Evolutionary conservation across 2,888 invertebrate species (phyloP).

Genomic region (Andrena haemorrhoa): DNA sequence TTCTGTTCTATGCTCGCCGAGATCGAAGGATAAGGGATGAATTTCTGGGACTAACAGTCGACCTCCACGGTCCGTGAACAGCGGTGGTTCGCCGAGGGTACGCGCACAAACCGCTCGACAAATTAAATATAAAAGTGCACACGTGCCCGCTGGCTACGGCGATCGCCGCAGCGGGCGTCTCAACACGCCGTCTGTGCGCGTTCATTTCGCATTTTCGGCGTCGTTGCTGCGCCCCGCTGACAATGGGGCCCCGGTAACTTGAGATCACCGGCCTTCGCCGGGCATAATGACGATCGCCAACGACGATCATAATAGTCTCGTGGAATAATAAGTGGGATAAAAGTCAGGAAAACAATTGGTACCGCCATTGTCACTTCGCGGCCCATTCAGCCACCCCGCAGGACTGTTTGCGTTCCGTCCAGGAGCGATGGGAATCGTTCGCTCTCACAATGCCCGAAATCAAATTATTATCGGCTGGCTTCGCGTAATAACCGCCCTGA

Average conservation of each 20-base stretch:
- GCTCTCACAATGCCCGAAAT: conserved; percentile 47
- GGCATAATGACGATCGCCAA: conserved; percentile 68
- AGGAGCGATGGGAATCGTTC: conserved; percentile 55
- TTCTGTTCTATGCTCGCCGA: not conserved
- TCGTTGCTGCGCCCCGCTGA: conserved; percentile 61
- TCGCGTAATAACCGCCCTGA: conserved; percentile 37
- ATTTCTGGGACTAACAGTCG: conserved; percentile 59
- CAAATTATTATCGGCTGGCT: conserved; percentile 57
- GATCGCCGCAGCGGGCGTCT: conserved; percentile 63
- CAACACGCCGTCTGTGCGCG: conserved; percentile 70
- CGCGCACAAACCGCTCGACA: conserved; percentile 12
- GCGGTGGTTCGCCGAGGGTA: conserved; percentile 4
- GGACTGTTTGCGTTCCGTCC: conserved; percentile 55
- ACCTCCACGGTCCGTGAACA: not conserved
- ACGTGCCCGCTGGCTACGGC: conserved; percentile 55
- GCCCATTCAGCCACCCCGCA: conserved; percentile 65
- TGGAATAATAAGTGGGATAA: conserved; percentile 74
- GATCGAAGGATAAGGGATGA: not conserved
- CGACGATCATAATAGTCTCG: conserved; percentile 64
- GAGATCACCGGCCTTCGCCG: conserved; percentile 64
- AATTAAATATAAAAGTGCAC: conserved; percentile 44
- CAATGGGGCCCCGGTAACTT: conserved; percentile 68
- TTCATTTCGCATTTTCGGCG: conserved; percentile 77
- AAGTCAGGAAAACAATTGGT: conserved; percentile 81
- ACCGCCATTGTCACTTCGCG: conserved; percentile 69